Percentiles rank a stretch among this genome's conserved stretches.
Conservation (phyloP, 2,888 invertebrate genomes). For the Polydrusus cervinus region DNA sequence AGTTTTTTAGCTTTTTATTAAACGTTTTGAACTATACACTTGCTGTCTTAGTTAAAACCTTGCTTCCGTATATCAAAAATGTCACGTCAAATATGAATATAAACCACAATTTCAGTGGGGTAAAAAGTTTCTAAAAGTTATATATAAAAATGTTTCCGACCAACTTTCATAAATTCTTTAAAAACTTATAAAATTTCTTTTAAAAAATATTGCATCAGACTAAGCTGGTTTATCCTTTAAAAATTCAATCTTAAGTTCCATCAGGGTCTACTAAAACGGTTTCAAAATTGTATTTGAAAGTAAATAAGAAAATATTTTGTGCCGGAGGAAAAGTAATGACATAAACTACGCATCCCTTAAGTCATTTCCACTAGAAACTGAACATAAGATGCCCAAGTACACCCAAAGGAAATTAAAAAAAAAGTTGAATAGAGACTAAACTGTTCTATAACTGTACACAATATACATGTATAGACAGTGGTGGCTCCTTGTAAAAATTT, state of each 20-base stretch:
- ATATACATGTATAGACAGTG: no score
- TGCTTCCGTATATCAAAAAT: no score
- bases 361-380: constrained; percentile 6
- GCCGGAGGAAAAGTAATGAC: neutral
- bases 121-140: constrained; percentile 5
- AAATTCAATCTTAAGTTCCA: constrained; percentile 19
- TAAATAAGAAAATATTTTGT: constrained; percentile 13
- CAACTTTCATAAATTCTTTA: neutral
- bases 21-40: no score
- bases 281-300: constrained; percentile 5
- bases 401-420: constrained; percentile 11
- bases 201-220: neutral
- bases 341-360: constrained; percentile 8
- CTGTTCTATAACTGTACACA: neutral
- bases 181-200: neutral
- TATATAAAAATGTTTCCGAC: neutral
- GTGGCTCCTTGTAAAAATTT: no score
- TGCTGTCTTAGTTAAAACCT: no score
- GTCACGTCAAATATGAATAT: no score
- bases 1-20: no score
- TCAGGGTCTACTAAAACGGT: constrained; percentile 14
- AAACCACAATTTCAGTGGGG: no score
- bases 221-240: constrained; percentile 20
- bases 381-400: neutral
- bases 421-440: constrained; percentile 4